Base-by-base conservation (phyloP, 2,888 invertebrate species). In the Rugalucina vietnamica region DNA sequence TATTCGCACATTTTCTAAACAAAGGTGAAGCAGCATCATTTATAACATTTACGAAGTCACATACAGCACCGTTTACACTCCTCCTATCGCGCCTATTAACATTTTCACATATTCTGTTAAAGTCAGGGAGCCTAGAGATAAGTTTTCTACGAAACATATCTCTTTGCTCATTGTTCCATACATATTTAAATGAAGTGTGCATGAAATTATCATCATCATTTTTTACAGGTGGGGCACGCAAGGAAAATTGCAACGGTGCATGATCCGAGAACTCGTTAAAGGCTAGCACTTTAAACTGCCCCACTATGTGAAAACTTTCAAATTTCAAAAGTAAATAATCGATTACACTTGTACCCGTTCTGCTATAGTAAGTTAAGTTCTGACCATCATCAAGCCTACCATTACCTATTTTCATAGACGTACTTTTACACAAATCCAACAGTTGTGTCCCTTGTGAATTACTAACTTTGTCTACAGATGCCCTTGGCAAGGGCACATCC, bases 191-290 rank as follows among this genome's bases (percentile, higher is more conserved):
- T 27, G 8, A 8, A 29, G 29, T n/a, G 10, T 60, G 8, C 69
- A 69, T 29, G 29, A 4, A 8, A 57, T n/a, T 21, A 5, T 75
- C 36, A 1, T 32, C 32, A 34, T 5, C 4, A 10, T 34, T 34
- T 24, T 14, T 27, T 1, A 57, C 1, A 57, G 8, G 29, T 5
- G 32, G 54, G 29, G 69, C 36, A 36, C 29, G 8, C 4, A 60
- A 24, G 12, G 65, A 36, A 36, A 76, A 37, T 29, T 34, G 24
- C 37, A 76, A 76, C 37, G 76, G 76, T 60, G 65, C 65, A 39
- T 76, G 65, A 32, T 76, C 76, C 24, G 76, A 76, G 27, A 37
- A 76, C 36, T 39, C 60, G 24, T 65, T 65, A 37, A 76, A 76
- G 2, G 32, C 60, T 21, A 36, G 10, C 3, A 76, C 5, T 74